Evolutionary conservation across 2,113 vertebrate genomes (phyloP).

Genomic region (Ammodytes marinus): DNA sequence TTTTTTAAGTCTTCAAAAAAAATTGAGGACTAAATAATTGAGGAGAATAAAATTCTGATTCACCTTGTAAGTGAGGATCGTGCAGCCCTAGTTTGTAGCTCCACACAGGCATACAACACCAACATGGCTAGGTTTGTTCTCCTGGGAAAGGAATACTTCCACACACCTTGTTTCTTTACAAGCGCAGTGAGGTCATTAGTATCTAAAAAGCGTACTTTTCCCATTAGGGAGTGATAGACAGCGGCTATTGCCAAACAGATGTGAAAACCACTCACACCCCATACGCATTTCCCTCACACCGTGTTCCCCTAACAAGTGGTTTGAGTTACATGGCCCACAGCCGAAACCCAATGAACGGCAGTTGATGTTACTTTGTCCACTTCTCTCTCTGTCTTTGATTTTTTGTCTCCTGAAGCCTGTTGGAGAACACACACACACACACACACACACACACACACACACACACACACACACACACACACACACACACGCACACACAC

Average conservation of each 20-base stretch:
- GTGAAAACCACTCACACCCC: constrained; percentile 71
- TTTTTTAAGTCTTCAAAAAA: no score
- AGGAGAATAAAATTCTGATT: no score
- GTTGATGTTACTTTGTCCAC: constrained; percentile 75
- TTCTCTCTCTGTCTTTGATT: constrained; percentile 65
- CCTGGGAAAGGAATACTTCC: constrained; percentile 45
- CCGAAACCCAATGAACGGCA: constrained; percentile 53
- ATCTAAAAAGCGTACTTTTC: constrained; percentile 66
- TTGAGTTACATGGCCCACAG: constrained; percentile 69
- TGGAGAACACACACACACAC: constrained; percentile 22
- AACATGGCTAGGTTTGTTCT: constrained; percentile 45
- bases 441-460: constrained; percentile 28
- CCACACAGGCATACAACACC: constrained; percentile 28
- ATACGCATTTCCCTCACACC: constrained; percentile 63
- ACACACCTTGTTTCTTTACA: constrained; percentile 65
- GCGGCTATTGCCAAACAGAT: constrained; percentile 74
- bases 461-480: constrained; percentile 23
- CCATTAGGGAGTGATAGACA: constrained; percentile 71
- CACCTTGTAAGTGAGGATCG: no score
- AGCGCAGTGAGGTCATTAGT: constrained; percentile 66
- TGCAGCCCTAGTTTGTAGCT: constrained; percentile 4
- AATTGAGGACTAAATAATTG: no score
- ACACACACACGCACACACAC: constrained; percentile 22
- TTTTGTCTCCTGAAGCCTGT: constrained; percentile 48
- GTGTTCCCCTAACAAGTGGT: constrained; percentile 70